Evolutionary conservation across 2,888 invertebrate species (phyloP).

Genomic region (Amphiduros pacificus): DNA sequence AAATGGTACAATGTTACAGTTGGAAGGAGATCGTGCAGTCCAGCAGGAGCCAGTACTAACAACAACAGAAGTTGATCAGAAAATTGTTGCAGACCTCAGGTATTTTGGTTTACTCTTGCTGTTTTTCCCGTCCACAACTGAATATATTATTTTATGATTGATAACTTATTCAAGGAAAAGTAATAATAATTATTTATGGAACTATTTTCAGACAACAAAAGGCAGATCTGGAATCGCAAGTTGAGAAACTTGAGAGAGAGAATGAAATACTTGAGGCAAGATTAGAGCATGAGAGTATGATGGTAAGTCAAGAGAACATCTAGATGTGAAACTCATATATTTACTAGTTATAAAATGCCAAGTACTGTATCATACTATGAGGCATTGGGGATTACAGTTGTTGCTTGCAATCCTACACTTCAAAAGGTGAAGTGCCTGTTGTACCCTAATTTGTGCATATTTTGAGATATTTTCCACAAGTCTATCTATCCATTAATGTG

Average conservation of each 20-base stretch:
- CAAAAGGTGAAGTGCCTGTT: no score
- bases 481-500: no score
- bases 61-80: conserved; percentile 12
- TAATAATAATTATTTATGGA: neutral
- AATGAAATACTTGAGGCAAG: conserved; percentile 43
- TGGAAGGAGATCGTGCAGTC: no score
- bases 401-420: no score
- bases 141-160: neutral
- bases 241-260: conserved; percentile 40
- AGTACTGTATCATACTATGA: no score
- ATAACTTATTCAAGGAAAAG: neutral
- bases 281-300: no score
- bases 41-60: neutral
- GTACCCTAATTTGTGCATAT: no score
- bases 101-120: neutral
- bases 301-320: neutral
- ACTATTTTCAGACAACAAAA: conserved; percentile 40
- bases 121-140: neutral
- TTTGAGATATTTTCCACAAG: no score
- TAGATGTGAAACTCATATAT: neutral
- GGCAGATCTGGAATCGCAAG: conserved; percentile 39
- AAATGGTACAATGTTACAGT: no score
- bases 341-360: neutral
- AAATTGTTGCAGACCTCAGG: conserved; percentile 5
- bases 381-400: no score